phyloP scores from a whole-genome alignment of 2,797 vertebrate species.

The Peromyscus eremicus region DNA sequence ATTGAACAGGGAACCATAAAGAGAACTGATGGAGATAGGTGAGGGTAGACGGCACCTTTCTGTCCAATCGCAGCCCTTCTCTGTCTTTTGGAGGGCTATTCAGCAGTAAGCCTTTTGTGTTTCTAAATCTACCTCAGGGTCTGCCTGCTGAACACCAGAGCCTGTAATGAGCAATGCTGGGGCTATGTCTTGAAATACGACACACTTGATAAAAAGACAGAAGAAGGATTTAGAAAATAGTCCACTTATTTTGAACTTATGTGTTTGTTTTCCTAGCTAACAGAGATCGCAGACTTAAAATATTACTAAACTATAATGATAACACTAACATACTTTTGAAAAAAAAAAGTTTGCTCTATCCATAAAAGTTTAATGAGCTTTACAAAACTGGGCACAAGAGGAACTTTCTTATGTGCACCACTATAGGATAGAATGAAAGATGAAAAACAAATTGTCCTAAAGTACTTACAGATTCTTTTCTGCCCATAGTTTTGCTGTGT shows the following conservation, averaged over 20 bases:
- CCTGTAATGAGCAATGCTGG: neutral
- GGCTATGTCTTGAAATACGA: neutral
- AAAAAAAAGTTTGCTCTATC: conserved; percentile 26
- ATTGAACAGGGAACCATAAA: too few relatives aligned
- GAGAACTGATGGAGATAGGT: too few relatives aligned
- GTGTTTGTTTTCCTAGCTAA: neutral
- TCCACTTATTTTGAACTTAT: conserved; percentile 39
- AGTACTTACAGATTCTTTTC: conserved; percentile 94
- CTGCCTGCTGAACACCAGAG: neutral
- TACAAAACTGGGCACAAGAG: neutral
- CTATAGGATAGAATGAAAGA: neutral
- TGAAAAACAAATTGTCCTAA: conserved; percentile 24
- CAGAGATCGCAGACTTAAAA: neutral
- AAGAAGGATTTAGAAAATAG: conserved; percentile 20
- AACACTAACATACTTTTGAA: neutral
- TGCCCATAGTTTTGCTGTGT: conserved; percentile 96
- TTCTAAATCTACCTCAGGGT: neutral
- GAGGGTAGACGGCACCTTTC: neutral
- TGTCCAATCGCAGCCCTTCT: rapidly evolving
- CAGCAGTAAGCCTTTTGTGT: neutral
- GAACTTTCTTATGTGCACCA: conserved; percentile 37
- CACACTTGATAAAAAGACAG: conserved; percentile 3
- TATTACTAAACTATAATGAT: conserved; percentile 31
- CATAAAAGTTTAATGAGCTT: conserved; percentile 10
- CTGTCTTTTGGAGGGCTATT: neutral